A percentile compares a stretch with the other conserved stretches of the same genome.
These are phyloP conservation scores for Drosophila birchii DNA, from an alignment of 2,888 invertebrate species.

Conservation along the genomic window DNA sequence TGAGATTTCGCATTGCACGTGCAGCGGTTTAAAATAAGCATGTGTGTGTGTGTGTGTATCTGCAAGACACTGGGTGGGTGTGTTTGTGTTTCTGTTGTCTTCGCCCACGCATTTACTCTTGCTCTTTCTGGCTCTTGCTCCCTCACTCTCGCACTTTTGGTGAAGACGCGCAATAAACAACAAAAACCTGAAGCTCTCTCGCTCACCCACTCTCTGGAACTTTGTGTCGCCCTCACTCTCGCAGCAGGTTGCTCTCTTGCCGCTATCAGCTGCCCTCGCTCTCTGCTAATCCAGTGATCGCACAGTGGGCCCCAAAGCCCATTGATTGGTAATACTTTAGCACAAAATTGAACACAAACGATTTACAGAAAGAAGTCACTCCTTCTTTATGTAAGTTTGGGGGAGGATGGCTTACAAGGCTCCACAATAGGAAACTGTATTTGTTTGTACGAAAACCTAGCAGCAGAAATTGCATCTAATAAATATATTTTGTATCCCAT, in stretches of 20 bases:
- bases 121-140: background rate
- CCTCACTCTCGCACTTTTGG: background rate
- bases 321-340: background rate
- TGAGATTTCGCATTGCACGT: constrained; percentile 54
- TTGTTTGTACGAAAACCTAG: too few species aligned
- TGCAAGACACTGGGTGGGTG: constrained; percentile 1
- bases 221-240: background rate
- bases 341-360: background rate
- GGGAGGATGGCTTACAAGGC: background rate
- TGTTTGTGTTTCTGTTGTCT: constrained; percentile 11
- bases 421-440: background rate
- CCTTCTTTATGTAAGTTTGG: background rate
- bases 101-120: constrained; percentile 20
- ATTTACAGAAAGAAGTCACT: background rate
- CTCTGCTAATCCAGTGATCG: constrained; percentile 9
- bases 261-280: constrained; percentile 3
- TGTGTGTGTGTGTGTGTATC: constrained; percentile 12
- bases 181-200: constrained; percentile 3
- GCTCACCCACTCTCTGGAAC: background rate
- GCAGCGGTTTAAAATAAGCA: constrained; percentile 34
- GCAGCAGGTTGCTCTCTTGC: constrained; percentile 7
- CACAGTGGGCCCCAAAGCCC: background rate
- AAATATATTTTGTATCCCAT: background rate
- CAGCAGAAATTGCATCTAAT: too few species aligned
- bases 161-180: constrained; percentile 14